phyloP scores from a whole-genome alignment of 1,140 invertebrate genomes.

The Drosophila suzukii region DNA sequence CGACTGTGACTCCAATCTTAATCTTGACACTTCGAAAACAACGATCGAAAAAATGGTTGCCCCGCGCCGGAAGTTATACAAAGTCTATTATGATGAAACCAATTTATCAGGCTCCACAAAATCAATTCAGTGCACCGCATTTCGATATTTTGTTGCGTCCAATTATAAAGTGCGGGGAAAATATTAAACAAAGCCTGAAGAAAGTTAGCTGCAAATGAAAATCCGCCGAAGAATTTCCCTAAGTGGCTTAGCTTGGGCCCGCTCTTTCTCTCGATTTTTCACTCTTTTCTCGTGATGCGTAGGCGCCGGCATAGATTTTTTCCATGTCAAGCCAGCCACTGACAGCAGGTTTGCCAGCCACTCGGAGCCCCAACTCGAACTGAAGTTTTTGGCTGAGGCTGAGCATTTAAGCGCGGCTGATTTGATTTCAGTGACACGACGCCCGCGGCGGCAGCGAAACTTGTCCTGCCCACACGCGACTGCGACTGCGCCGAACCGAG shows the following conservation, averaged over 20 bases:
- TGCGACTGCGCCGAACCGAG: not conserved
- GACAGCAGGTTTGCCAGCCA: conserved; percentile 76
- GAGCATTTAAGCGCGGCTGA: conserved; percentile 79
- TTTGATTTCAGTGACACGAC: conserved; percentile 81
- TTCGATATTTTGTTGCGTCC: conserved; percentile 36
- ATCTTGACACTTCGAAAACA: conserved; percentile 62
- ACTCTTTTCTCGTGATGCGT: conserved; percentile 59
- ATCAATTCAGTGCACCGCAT: conserved; percentile 42
- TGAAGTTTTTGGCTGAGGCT: conserved; percentile 75
- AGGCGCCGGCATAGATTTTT: conserved; percentile 75
- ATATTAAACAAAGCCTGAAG: conserved; percentile 67
- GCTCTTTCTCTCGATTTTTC: conserved; percentile 7
- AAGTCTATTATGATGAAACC: conserved; percentile 74
- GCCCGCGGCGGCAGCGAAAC: conserved; percentile 64
- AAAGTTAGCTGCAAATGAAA: conserved; percentile 75
- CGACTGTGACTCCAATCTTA: conserved; percentile 33
- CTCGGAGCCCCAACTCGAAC: conserved; percentile 33
- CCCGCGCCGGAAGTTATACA: conserved; percentile 65
- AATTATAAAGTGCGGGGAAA: conserved; percentile 57
- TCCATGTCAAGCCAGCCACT: conserved; percentile 76
- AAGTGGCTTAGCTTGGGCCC: conserved; percentile 61
- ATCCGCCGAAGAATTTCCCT: conserved; percentile 78
- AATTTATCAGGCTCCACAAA: conserved; percentile 67
- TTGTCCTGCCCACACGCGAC: conserved; percentile 60
- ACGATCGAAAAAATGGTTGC: conserved; percentile 20